Conservation (phyloP, 2,888 invertebrate species). For the Anaspis maculata region DNA sequence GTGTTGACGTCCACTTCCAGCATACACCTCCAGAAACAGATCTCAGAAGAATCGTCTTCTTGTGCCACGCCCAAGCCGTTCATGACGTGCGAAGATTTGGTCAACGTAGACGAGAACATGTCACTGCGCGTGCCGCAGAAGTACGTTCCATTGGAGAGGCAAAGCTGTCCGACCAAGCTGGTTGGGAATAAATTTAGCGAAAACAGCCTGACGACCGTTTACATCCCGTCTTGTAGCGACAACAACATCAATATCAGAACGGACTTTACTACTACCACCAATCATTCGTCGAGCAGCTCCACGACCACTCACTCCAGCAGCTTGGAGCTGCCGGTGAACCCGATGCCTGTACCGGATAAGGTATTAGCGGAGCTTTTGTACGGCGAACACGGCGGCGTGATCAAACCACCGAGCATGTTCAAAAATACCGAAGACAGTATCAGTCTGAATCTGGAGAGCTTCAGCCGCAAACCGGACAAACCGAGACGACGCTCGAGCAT, state of each 20-base stretch:
- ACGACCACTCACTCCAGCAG: slow-evolving; percentile 50
- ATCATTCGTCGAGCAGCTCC: slow-evolving; percentile 25
- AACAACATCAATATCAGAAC: slow-evolving; percentile 37
- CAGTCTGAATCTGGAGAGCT: slow-evolving; percentile 36
- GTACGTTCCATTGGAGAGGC: slow-evolving; percentile 43
- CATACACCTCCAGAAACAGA: slow-evolving; percentile 35
- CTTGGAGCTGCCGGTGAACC: slow-evolving; percentile 46
- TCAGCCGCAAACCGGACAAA: slow-evolving; percentile 56
- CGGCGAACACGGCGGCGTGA: slow-evolving; percentile 39
- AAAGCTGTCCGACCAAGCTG: slow-evolving; percentile 60
- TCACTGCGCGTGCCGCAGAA: slow-evolving; percentile 32
- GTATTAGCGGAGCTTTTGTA: slow-evolving; percentile 49
- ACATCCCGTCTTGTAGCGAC: slow-evolving; percentile 47
- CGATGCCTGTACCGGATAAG: slow-evolving; percentile 45
- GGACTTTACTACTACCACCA: slow-evolving; percentile 32
- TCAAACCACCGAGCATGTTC: slow-evolving; percentile 55
- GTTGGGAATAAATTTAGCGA: slow-evolving; percentile 52
- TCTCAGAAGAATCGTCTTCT: slow-evolving; percentile 50
- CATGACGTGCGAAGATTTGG: slow-evolving; percentile 61
- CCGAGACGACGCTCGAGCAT: slow-evolving; percentile 36
- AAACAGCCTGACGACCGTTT: slow-evolving; percentile 47
- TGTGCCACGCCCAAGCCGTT: slow-evolving; percentile 52
- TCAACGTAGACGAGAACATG: slow-evolving; percentile 54
- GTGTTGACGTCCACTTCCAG: slow-evolving; percentile 46
- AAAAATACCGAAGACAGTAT: slow-evolving; percentile 26